A percentile compares a stretch with the other conserved stretches of the same genome.
Conservation (phyloP, 2,888 invertebrate species). For the Pyrochroa serraticornis region DNA sequence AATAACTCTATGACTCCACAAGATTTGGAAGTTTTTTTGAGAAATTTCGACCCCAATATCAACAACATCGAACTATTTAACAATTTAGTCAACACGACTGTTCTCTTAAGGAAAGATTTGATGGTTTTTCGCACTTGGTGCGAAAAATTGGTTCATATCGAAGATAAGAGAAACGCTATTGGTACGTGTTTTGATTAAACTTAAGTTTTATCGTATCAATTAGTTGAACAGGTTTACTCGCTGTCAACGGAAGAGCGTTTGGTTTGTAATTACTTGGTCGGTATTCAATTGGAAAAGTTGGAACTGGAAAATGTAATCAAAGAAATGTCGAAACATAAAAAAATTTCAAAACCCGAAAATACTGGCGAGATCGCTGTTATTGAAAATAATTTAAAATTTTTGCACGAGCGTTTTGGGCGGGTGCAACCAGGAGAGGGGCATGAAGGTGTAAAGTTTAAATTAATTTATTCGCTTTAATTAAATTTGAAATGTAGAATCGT, state of each 20-base stretch:
- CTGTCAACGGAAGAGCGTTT: constrained; percentile 45
- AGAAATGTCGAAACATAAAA: constrained; percentile 39
- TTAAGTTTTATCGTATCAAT: constrained; percentile 8
- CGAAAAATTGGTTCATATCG: constrained; percentile 44
- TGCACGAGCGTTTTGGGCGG: constrained; percentile 38
- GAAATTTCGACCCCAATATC: constrained; percentile 33
- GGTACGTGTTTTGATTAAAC: constrained; percentile 33
- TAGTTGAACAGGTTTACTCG: constrained; percentile 50
- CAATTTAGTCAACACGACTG: constrained; percentile 40
- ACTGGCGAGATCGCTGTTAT: constrained; percentile 34
- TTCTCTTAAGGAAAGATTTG: constrained; percentile 39
- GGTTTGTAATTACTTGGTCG: constrained; percentile 45
- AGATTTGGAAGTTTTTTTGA: constrained; percentile 33
- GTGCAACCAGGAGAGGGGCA: constrained; percentile 7
- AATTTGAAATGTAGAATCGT: constrained; percentile 15
- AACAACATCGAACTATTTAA: constrained; percentile 41
- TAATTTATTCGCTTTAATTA: constrained; percentile 1
- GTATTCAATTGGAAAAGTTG: constrained; percentile 47
- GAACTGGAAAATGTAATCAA: constrained; percentile 45
- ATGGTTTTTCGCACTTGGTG: constrained; percentile 46
- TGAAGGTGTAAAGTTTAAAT: neutral
- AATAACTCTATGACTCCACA: constrained; percentile 31
- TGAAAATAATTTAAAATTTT: constrained; percentile 37
- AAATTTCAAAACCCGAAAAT: constrained; percentile 26
- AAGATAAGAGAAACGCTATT: constrained; percentile 49